phyloP scores from a whole-genome alignment of 64 coral and sea anemone species.

The Porites lutea region DNA sequence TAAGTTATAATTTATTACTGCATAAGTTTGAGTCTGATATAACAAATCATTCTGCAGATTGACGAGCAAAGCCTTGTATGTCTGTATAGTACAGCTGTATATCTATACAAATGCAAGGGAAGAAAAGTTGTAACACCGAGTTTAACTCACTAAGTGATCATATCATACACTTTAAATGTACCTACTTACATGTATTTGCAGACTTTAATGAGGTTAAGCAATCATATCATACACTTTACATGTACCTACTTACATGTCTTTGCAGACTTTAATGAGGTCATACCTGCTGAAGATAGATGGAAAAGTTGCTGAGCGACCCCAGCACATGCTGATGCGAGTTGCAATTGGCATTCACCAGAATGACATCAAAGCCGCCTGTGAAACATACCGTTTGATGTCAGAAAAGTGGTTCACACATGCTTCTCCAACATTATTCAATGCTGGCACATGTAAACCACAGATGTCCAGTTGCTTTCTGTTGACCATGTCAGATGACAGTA shows the following conservation, averaged over 20 bases:
- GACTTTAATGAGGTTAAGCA: constrained; percentile 77
- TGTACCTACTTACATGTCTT: background rate
- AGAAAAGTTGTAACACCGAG: too few relatives aligned
- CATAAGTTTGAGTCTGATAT: too few relatives aligned
- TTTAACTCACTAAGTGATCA: too few relatives aligned
- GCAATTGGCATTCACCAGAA: constrained; percentile 89
- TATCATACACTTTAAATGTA: too few relatives aligned
- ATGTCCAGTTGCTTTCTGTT: constrained; percentile 91
- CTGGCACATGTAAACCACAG: constrained; percentile 87
- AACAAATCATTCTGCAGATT: too few relatives aligned
- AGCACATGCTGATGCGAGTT: constrained; percentile 97
- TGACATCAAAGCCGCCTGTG: constrained; percentile 89
- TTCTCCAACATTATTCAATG: constrained; percentile 94
- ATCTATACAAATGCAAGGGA: too few relatives aligned
- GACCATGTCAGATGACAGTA: constrained; percentile 91
- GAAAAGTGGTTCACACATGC: constrained; percentile 98
- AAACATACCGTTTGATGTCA: constrained; percentile 89
- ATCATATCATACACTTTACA: too few relatives aligned
- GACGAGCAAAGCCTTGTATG: too few relatives aligned
- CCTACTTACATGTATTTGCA: constrained; percentile 25
- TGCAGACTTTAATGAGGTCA: constrained; percentile 93
- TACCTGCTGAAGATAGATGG: constrained; percentile 91
- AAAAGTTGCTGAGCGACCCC: constrained; percentile 89
- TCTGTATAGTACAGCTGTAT: too few relatives aligned
- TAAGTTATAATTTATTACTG: too few relatives aligned